Evolutionary conservation across 1,140 invertebrate genomes (phyloP), one percentile per base, ranked within the genome.

Genomic region (Agrypnia vestita): DNA sequence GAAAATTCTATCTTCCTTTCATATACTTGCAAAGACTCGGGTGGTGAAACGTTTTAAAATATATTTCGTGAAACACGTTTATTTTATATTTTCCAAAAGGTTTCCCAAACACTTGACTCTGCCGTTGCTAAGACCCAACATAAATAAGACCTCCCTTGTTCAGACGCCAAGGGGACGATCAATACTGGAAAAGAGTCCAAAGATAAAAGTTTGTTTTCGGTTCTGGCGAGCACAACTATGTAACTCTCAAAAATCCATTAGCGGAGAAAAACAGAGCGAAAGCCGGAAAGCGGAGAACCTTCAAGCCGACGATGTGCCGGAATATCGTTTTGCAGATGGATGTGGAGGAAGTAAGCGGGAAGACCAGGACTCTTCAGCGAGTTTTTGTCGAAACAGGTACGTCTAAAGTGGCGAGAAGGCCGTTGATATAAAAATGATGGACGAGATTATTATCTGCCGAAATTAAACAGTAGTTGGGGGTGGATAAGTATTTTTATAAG

Each of bases 211-310:
- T 82, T 82, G 72, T 78, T 82, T 75, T 77, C 81, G 69, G 77
- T 76, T 76, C 53, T 47, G 44, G 55, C 46, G 44, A 79, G 78
- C 76, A 76, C 55, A 15, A 15, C 12, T 79, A 79, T 75, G 72
- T 79, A 79, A 79, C 81, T 72, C 78, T 82, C 78, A 79, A 82
- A 82, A 82, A 80, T 82, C 81, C 81, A 82, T 82, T 82, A 82
- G 77, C 64, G 64, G 55, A 25, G 64, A 79, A 64, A 72, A 77
- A 77, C 62, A 67, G 13, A 43, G 8, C 25, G n/a, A 47, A 43
- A 9, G 21, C 21, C 21, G 51, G 71, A 47, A 53, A 49, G 21
- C 13, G 21, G 25, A 25, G 49, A 74, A 74, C 35, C 44, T 67
- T 67, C 43, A 67, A 44, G 19, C 55, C 55, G 55, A 21, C 55